Conservation (phyloP, 2,113 vertebrate species). For the Lasiurus cinereus region DNA sequence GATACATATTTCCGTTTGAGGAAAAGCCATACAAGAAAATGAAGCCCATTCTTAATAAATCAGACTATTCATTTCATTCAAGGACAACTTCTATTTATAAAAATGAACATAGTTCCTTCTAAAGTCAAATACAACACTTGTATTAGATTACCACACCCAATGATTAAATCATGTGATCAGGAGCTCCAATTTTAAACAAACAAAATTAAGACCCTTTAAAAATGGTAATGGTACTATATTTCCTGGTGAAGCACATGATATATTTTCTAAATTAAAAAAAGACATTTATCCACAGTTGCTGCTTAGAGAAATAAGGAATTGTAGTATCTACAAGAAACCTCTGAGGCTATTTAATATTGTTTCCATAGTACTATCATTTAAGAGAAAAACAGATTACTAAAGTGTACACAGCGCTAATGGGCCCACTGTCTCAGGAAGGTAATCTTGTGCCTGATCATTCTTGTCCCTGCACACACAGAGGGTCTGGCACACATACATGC, state of each 20-base stretch:
- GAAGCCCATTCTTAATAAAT: slow-evolving; percentile 76
- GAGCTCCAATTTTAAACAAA: slow-evolving; percentile 70
- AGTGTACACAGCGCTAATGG: neutral
- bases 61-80: slow-evolving; percentile 77
- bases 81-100: slow-evolving; percentile 76
- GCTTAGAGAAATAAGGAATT: slow-evolving; percentile 20
- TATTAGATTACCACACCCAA: slow-evolving; percentile 66
- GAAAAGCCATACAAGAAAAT: slow-evolving; percentile 74
- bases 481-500: fast-evolving
- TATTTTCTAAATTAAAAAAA: slow-evolving; percentile 50
- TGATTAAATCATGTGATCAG: slow-evolving; percentile 63
- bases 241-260: slow-evolving; percentile 28
- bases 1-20: slow-evolving; percentile 77
- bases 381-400: neutral
- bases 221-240: slow-evolving; percentile 46
- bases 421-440: neutral
- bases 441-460: neutral
- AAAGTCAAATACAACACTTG: slow-evolving; percentile 68
- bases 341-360: neutral
- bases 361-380: neutral
- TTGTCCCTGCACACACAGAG: too few species aligned
- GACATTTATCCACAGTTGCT: neutral
- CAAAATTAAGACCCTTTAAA: slow-evolving; percentile 54
- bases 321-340: neutral
- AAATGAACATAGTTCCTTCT: slow-evolving; percentile 66